Base-by-base conservation (phyloP, 2,888 invertebrate species). In the Cistogaster globosa region DNA sequence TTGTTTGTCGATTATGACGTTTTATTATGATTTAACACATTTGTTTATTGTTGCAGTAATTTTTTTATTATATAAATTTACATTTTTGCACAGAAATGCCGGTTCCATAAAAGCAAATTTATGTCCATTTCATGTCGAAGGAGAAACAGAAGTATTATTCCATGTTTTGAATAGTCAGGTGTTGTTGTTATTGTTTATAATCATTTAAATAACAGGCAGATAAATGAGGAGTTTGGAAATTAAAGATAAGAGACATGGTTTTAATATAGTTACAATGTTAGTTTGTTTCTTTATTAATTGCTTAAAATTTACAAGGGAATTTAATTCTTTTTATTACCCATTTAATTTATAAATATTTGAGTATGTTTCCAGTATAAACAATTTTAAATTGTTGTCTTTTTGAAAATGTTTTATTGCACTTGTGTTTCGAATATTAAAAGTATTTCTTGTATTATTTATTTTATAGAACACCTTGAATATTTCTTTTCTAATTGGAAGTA, bases 231-330 rank as follows among this genome's bases (percentile, higher is more conserved):
- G 62, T 20, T 62, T 58, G 36, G 26, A 55, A 60, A 63, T 57
- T 65, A 42, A 81, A 77, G 62, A 80, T 45, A 67, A 65, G 80
- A 87, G 77, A 85, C 79, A 86, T 86, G 87, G 62, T 48, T 72
- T 78, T 68, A 12, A 81, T 87, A 88, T 88, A 88, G 87, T 87
- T 85, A 71, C 83, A 67, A 63, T 83, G 63, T 67, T 67, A 65
- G 18, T 55, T 72, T 36, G 57, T 72, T 20, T 72, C 4, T 22
- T 57, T 58, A 60, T 68, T 18, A 1, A 53, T 53, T 18, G 5
- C 20, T 55, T 60, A 18, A 2, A 62, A 68, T 36, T 63, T 20
- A 18, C 53, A 53, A 51, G 16, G 67, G 53, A 78, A 77, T 74
- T 83, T 45, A 74, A 80, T 76, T 78, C 53, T 76, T 63, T 71